Percentiles rank a stretch among this genome's conserved stretches.
phyloP scores from a whole-genome alignment of 2,888 invertebrate species.

The Scrobipalpa atriplicella region DNA sequence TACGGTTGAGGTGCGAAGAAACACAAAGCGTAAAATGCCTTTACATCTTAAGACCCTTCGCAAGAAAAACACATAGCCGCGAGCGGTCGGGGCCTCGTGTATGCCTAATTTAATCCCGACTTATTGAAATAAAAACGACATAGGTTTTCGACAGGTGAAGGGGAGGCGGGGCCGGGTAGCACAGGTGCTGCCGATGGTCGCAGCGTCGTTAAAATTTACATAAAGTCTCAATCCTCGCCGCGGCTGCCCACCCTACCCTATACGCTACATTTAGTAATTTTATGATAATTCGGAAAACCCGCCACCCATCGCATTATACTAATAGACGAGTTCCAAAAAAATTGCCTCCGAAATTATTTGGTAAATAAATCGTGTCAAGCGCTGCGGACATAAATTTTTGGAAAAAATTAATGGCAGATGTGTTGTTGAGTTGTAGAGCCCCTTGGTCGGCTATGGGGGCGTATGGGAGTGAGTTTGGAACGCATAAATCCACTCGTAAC shows the following conservation, averaged over 20 bases:
- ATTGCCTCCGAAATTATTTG: slow-evolving; percentile 73
- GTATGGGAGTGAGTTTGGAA: slow-evolving; percentile 71
- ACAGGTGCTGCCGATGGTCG: slow-evolving; percentile 82
- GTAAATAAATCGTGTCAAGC: slow-evolving; percentile 74
- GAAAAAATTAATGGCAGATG: slow-evolving; percentile 80
- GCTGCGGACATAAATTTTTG: slow-evolving; percentile 71
- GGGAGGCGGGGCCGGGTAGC: slow-evolving; percentile 60
- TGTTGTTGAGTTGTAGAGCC: slow-evolving; percentile 72
- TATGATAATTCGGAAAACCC: slow-evolving; percentile 83
- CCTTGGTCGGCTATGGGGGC: slow-evolving; percentile 49
- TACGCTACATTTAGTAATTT: slow-evolving; percentile 84
- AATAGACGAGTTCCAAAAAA: slow-evolving; percentile 79
- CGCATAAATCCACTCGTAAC: slow-evolving; percentile 76
- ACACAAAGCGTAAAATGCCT: slow-evolving; percentile 11
- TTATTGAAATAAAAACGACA: slow-evolving; percentile 83
- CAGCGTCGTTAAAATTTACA: slow-evolving; percentile 83
- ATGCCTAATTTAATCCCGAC: slow-evolving; percentile 80
- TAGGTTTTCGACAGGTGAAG: slow-evolving; percentile 81
- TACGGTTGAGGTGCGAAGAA: slow-evolving; percentile 30
- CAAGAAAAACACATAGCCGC: slow-evolving; percentile 52
- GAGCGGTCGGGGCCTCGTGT: slow-evolving; percentile 45
- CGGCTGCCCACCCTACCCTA: slow-evolving; percentile 77
- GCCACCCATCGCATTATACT: slow-evolving; percentile 83
- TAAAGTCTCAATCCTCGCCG: slow-evolving; percentile 82
- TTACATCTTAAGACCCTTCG: slow-evolving; percentile 46